phyloP scores from a whole-genome alignment of 2,113 vertebrate genomes.

The Anseranas semipalmata region DNA sequence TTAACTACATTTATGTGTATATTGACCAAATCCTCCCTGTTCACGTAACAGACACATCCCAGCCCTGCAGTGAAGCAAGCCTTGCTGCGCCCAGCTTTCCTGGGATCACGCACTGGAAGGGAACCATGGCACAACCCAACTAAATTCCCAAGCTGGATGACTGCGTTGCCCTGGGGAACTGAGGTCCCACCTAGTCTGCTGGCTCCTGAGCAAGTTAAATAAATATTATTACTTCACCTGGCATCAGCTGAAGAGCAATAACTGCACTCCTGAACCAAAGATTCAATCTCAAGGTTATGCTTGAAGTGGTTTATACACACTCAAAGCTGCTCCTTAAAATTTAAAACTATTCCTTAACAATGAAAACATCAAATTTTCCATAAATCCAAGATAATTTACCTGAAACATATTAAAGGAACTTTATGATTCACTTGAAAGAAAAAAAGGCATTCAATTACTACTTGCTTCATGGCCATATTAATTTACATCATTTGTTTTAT shows the following conservation, averaged over 20 bases:
- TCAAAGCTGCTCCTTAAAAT: background rate
- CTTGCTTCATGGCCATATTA: fast-evolving
- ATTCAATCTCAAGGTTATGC: background rate
- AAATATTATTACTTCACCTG: background rate
- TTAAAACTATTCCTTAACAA: background rate
- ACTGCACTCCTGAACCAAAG: background rate
- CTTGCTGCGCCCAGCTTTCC: background rate
- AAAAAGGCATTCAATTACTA: background rate
- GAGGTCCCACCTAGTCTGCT: background rate
- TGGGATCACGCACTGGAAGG: background rate
- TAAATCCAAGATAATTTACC: background rate
- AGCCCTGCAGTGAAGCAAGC: background rate
- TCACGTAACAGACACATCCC: background rate
- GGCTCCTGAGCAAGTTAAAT: background rate
- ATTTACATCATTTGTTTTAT: background rate
- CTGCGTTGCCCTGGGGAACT: fast-evolving
- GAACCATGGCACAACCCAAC: background rate
- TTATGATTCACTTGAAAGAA: background rate
- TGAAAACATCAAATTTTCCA: background rate
- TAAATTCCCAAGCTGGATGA: background rate
- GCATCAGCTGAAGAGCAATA: background rate
- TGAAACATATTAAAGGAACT: background rate
- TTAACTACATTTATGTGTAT: background rate
- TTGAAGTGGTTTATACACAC: background rate
- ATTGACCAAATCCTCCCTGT: background rate